These are phyloP conservation scores for Aricia agestis DNA, from an alignment of 1,140 invertebrate genomes.

Conservation along the genomic window DNA sequence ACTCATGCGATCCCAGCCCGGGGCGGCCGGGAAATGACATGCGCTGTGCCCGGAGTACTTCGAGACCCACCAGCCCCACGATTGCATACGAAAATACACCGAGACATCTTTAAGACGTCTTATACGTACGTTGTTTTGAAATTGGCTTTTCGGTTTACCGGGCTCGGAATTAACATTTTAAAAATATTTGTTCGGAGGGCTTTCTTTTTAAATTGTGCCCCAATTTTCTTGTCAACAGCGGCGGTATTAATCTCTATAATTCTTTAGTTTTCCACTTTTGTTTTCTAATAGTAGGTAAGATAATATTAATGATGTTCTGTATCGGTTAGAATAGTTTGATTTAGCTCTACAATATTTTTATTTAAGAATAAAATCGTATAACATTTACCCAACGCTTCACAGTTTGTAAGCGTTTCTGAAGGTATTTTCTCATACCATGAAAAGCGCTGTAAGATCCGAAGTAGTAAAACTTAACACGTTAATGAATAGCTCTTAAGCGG, in stretches of 20 bases:
- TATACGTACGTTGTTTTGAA: constrained; percentile 21
- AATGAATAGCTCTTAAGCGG: background rate
- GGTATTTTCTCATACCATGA: no score
- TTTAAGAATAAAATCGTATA: no score
- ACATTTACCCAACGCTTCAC: no score
- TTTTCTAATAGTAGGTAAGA: no score
- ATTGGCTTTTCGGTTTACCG: constrained; percentile 13
- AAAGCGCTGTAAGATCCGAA: no score
- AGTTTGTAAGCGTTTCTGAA: background rate
- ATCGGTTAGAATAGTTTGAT: no score
- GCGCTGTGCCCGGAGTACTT: constrained; percentile 35
- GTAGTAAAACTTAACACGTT: background rate
- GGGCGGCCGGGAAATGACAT: constrained; percentile 56
- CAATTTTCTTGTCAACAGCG: background rate
- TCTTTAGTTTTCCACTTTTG: background rate
- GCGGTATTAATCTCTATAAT: background rate
- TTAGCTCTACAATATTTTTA: no score
- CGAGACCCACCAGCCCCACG: constrained; percentile 28
- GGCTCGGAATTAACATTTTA: constrained; percentile 20
- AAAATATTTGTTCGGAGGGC: constrained; percentile 15
- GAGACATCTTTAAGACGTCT: constrained; percentile 37
- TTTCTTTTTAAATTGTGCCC: background rate
- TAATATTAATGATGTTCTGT: no score
- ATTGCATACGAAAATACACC: constrained; percentile 47
- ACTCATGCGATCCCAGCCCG: constrained; percentile 49